phyloP scores from a whole-genome alignment of 2,113 vertebrate species.

The Apeltes quadracus region DNA sequence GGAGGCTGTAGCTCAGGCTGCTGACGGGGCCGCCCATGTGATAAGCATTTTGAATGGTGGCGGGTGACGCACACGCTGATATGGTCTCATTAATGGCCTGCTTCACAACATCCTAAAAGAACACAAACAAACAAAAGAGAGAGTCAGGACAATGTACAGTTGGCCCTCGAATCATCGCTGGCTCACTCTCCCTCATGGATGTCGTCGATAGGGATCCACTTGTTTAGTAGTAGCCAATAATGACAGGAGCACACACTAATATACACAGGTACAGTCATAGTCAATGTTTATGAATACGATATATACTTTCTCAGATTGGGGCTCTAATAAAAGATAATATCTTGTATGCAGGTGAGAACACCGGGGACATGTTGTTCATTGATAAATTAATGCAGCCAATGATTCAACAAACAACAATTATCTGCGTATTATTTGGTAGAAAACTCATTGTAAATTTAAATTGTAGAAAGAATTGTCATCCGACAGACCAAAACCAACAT shows the following conservation, averaged over 20 bases:
- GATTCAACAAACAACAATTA: background rate
- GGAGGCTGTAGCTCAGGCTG: slow-evolving; percentile 82
- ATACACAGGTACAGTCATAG: background rate
- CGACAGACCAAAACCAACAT: background rate
- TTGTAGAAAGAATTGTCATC: background rate
- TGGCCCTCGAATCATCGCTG: background rate
- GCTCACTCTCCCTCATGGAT: background rate
- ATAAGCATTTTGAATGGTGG: slow-evolving; percentile 70
- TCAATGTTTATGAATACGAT: background rate
- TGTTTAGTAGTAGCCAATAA: slow-evolving; percentile 5
- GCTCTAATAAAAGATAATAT: background rate
- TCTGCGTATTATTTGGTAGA: background rate
- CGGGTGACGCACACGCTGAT: slow-evolving; percentile 58
- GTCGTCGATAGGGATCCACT: slow-evolving; percentile 1
- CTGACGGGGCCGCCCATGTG: slow-evolving; percentile 84
- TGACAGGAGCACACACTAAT: background rate
- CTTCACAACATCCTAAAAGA: slow-evolving; percentile 54
- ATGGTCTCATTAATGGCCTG: slow-evolving; percentile 41
- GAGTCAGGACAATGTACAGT: slow-evolving; percentile 11
- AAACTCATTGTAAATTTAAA: background rate
- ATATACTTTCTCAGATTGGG: background rate
- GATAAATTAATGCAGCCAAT: background rate
- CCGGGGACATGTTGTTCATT: background rate
- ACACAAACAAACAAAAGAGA: slow-evolving; percentile 43
- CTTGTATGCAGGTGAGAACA: background rate